These are phyloP conservation scores for Riparia riparia DNA, from an alignment of 2,113 vertebrate genomes.

Conservation along the genomic window DNA sequence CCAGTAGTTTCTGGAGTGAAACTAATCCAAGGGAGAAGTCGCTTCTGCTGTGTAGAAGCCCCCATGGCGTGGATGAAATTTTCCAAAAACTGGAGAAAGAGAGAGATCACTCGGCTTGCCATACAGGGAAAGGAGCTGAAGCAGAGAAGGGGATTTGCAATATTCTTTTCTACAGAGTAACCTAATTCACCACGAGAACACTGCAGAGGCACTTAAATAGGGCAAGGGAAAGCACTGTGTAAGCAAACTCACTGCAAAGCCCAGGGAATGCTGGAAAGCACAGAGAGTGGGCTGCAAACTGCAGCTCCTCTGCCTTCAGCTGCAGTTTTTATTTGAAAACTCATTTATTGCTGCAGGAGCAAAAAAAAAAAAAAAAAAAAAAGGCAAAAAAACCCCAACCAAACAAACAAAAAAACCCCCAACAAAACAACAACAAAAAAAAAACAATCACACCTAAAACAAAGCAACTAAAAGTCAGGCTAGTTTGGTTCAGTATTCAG, in stretches of 20 bases:
- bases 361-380: neutral
- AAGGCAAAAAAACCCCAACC: neutral
- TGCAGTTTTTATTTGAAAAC: neutral
- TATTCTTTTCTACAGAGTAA: neutral
- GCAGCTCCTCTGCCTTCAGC: neutral
- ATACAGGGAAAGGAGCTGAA: neutral
- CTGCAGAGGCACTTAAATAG: constrained; percentile 52
- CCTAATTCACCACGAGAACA: constrained; percentile 5
- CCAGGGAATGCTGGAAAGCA: neutral
- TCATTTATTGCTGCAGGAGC: neutral
- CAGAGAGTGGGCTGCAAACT: neutral
- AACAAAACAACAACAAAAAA: neutral
- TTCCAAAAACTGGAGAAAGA: neutral
- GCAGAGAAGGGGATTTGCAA: neutral
- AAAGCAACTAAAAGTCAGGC: neutral
- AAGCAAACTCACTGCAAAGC: constrained; percentile 39
- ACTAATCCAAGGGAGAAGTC: neutral
- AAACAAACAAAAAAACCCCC: neutral
- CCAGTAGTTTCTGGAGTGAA: neutral
- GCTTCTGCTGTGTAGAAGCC: neutral
- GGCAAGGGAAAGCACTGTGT: constrained; percentile 24
- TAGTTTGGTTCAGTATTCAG: neutral
- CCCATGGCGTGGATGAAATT: neutral
- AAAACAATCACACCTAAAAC: too few species aligned
- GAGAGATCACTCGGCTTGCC: neutral